Evolutionary conservation across 2,113 vertebrate genomes (phyloP).

Genomic region (Vulpes vulpes): DNA sequence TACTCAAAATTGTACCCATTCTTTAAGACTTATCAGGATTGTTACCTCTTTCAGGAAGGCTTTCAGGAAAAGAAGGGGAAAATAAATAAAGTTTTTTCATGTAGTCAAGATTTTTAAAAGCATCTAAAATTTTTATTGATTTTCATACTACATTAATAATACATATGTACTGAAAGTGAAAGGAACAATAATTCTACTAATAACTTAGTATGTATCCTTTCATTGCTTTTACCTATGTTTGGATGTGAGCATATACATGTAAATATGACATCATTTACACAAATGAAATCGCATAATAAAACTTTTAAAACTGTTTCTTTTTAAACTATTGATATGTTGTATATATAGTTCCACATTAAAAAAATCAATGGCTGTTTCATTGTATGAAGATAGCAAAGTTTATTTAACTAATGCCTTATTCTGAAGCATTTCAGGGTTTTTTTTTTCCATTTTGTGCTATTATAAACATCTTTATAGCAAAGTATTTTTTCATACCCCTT

Average conservation of each 20-base stretch:
- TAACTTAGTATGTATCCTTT: background rate
- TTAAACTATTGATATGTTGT: background rate
- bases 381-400: background rate
- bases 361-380: background rate
- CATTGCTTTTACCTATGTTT: background rate
- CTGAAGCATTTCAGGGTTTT: background rate
- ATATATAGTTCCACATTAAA: background rate
- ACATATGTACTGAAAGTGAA: background rate
- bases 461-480: background rate
- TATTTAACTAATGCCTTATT: slow-evolving; percentile 37
- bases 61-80: background rate
- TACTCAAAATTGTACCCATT: background rate
- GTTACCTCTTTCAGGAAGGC: background rate
- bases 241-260: background rate
- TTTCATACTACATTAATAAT: background rate
- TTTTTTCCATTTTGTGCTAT: background rate
- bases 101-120: slow-evolving; percentile 7
- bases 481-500: background rate
- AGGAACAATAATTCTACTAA: background rate
- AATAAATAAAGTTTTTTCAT: background rate
- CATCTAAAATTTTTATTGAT: background rate
- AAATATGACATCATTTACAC: background rate
- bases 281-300: background rate
- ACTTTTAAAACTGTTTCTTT: background rate
- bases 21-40: background rate